Evolutionary conservation across 2,113 vertebrate genomes (phyloP), one percentile per base, ranked within the genome.

Genomic region (Dermatemys mawii): DNA sequence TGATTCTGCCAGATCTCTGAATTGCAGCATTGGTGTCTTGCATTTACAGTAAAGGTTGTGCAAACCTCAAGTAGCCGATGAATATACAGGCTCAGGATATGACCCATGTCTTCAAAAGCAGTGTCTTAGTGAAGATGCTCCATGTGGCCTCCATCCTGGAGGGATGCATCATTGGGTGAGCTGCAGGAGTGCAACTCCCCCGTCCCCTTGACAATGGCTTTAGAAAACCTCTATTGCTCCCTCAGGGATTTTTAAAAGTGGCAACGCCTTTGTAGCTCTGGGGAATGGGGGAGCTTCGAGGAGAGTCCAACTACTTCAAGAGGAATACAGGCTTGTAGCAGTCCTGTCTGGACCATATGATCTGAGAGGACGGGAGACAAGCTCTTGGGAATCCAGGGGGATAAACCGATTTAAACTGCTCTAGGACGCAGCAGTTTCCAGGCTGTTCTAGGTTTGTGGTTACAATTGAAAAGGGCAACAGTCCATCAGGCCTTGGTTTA

Each of bases 21-120:
- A 94, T 96, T 55, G 70, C 44, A 49, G 86, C 96, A 94, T 96
- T 89, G 93, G 85, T 94, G 92, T 93, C 94, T 93, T 92, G 11
- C 70, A 38, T 12, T 27, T 41, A 26, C 38, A n/a, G 16, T 21
- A 16, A 10, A 5, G 17, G 70, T 75, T 22, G 38, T 12, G 70
- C 70, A 44, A 73, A 26, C 70, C 38, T 24, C 24, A 49, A 94
- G 89, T 73, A 92, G 85, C 85, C 92, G 86, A 93, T 89, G 89
- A 89, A 41, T 38, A 6, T 22, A 24, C 19, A 21, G 9, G 67
- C 67, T 73, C 21, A 24, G 21, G 21, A 24, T 19, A n/a, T 41
- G n/a, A 41, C 10, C 16, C 17, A 29, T 60, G 35, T 67, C 7
- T 67, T 67, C 63, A 67, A n/a, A 67, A 9, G 35, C 8, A 5